Conservation (phyloP, 2,113 vertebrate genomes). For the Rana temporaria region DNA sequence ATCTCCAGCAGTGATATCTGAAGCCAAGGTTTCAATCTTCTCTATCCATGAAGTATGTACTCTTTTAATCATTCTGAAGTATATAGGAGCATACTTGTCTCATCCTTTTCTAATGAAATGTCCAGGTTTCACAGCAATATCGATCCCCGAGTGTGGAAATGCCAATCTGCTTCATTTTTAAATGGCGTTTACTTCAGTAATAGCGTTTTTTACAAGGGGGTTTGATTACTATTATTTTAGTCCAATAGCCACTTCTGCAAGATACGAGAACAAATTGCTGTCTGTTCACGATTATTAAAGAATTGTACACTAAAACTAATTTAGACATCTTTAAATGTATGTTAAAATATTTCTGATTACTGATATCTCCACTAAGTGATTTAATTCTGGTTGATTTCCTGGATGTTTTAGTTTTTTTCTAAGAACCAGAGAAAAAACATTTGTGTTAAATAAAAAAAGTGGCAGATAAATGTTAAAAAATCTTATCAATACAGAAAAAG, state of each 20-base stretch:
- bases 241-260: not conserved
- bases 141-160: conserved; percentile 9
- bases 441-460: too few species aligned
- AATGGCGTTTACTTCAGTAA: not conserved
- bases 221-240: not conserved
- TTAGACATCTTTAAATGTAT: too few species aligned
- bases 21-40: conserved; percentile 23
- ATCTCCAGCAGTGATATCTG: conserved; percentile 2
- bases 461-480: too few species aligned
- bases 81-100: conserved; percentile 35
- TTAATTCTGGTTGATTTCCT: too few species aligned
- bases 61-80: conserved; percentile 38
- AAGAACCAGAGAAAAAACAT: too few species aligned
- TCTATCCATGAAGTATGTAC: not conserved
- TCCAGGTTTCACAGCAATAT: conserved; percentile 22
- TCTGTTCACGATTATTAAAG: too few species aligned
- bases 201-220: not conserved
- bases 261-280: too few species aligned
- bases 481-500: too few species aligned
- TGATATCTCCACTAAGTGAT: too few species aligned
- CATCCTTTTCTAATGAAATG: conserved; percentile 13
- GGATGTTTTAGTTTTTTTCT: too few species aligned
- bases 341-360: too few species aligned
- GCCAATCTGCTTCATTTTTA: conserved; percentile 3
- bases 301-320: too few species aligned